Base-by-base conservation (phyloP, 2,888 invertebrate species). In the Coelopa pilipes region DNA sequence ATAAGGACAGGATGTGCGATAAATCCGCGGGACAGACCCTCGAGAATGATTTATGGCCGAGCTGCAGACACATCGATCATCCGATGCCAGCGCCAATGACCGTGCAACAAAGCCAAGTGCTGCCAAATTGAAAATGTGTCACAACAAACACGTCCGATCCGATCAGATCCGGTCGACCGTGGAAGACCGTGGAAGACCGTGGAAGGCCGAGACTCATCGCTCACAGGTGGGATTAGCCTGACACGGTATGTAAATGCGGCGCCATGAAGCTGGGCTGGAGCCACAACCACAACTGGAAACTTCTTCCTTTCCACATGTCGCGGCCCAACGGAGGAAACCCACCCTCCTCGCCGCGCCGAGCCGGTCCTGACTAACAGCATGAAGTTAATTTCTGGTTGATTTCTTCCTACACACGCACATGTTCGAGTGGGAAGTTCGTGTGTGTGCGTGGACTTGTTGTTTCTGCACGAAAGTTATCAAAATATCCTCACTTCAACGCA, bases 401-500 rank as follows among this genome's bases (percentile, higher is more conserved):
- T 75, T 75, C 63, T 57, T 59, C 46, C 59, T 59, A 59, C 34
- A 50, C 57, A 62, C 59, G 72, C 69, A 65, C 46, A 46, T 68
- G 66, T 59, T 53, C 59, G 34, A 21, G 62, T 70, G 34, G 4
- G 34, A 4, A 2, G 34, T 34, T 2, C 7, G 7, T 12, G 15
- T 46, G 65, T 45, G 63, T 45, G 53, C 34, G 49, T 17, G 65
- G 73, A 75, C 72, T 75, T 78, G 77, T 79, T 79, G 75, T 78
- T 77, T 75, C 76, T 71, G 72, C 77, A 76, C 76, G 79, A 78
- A 79, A 79, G 79, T 79, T 79, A 80, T 76, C 76, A 78, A 77
- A 79, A 80, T 80, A 79, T 79, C 76, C 77, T 71, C 76, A 55
- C 13, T 71, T 55, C 21, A 69, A 49, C 24, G n/a, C n/a, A n/a